Evolutionary conservation across 2,888 invertebrate species (phyloP).

Genomic region (Melanophora roralis): DNA sequence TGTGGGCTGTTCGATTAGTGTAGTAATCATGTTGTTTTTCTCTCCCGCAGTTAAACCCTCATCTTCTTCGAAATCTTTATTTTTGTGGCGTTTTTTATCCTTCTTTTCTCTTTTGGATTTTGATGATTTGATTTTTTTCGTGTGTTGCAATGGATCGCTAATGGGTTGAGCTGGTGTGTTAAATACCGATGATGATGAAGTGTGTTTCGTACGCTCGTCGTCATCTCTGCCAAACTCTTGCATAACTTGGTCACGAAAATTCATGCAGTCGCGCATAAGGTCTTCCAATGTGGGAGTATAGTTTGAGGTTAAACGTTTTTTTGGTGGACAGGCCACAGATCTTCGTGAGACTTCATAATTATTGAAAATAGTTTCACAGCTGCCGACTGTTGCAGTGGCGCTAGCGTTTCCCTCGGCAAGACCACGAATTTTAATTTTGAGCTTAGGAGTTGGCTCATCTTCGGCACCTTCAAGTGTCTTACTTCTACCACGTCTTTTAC

Average conservation of each 20-base stretch:
- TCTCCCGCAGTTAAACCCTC: constrained; percentile 67
- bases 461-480: constrained; percentile 75
- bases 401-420: constrained; percentile 64
- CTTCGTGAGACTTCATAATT: constrained; percentile 77
- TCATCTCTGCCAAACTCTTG: constrained; percentile 87
- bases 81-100: constrained; percentile 78
- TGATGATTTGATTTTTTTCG: constrained; percentile 72
- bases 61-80: constrained; percentile 56
- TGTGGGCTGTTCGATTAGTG: constrained; percentile 78
- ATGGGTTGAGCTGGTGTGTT: constrained; percentile 36
- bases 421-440: constrained; percentile 86
- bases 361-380: constrained; percentile 67
- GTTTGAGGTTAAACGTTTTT: constrained; percentile 82
- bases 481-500: constrained; percentile 75
- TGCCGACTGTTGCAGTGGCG: constrained; percentile 60
- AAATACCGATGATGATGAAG: constrained; percentile 53
- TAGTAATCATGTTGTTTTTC: constrained; percentile 70
- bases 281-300: constrained; percentile 86
- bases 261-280: constrained; percentile 90
- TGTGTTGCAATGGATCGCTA: constrained; percentile 52
- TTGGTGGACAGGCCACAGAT: constrained; percentile 84
- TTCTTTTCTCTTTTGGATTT: constrained; percentile 79
- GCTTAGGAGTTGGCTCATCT: constrained; percentile 79
- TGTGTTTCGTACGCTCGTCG: constrained; percentile 68
- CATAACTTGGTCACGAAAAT: constrained; percentile 89